Conservation (phyloP, 2,797 vertebrate species). For the Rhinophrynus dorsalis region DNA sequence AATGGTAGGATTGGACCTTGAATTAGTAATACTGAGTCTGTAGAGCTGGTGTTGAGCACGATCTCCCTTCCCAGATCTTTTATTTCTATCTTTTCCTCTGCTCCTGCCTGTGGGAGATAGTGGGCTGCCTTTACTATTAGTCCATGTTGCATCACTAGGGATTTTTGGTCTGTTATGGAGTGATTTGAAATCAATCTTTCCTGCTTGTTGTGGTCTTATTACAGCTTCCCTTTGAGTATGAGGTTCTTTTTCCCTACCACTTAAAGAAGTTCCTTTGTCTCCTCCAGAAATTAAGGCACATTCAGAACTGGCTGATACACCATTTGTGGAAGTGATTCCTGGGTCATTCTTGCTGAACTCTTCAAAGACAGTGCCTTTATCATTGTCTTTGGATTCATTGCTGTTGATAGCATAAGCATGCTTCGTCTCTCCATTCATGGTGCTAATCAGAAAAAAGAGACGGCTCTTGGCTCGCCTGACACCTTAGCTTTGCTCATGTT, state of each 20-base stretch:
- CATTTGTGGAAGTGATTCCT: conserved; percentile 57
- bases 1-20: conserved; percentile 80
- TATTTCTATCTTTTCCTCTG: conserved; percentile 73
- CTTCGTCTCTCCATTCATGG: conserved; percentile 90
- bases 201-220: conserved; percentile 82
- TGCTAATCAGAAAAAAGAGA: conserved; percentile 60
- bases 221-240: conserved; percentile 87
- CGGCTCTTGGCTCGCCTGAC: conserved; percentile 72
- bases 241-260: conserved; percentile 77
- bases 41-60: conserved; percentile 85
- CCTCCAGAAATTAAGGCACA: conserved; percentile 53
- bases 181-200: conserved; percentile 86
- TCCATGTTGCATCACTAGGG: conserved; percentile 75
- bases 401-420: conserved; percentile 75
- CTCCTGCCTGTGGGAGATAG: conserved; percentile 78
- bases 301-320: conserved; percentile 38
- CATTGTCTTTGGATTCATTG: conserved; percentile 75
- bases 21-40: conserved; percentile 78
- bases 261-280: conserved; percentile 56
- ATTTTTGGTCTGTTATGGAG: conserved; percentile 77
- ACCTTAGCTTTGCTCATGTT: conserved; percentile 48
- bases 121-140: conserved; percentile 73
- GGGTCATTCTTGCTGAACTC: conserved; percentile 75
- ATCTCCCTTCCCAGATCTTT: conserved; percentile 76
- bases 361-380: conserved; percentile 72